Percentiles rank a stretch among this genome's conserved stretches.
Evolutionary conservation across 2,797 vertebrate genomes (phyloP).

Genomic region (Pseudochirops corinnae): DNA sequence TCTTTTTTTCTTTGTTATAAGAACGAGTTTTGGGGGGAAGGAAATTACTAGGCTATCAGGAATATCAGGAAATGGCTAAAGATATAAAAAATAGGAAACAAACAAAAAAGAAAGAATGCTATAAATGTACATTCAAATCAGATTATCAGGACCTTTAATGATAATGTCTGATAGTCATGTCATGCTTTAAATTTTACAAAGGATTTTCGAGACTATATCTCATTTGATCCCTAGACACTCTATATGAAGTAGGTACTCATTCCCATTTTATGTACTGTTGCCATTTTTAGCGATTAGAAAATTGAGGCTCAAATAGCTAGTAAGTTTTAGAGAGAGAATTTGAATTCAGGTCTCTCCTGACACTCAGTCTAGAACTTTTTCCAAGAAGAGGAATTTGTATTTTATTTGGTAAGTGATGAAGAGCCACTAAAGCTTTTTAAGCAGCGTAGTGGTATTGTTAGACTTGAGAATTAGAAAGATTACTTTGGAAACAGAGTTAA

Average conservation of each 20-base stretch:
- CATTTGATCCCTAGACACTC: neutral
- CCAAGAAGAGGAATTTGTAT: neutral
- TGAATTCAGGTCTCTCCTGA: neutral
- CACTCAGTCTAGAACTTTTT: neutral
- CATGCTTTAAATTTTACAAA: neutral
- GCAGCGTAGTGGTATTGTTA: neutral
- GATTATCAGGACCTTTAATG: neutral
- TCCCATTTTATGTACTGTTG: neutral
- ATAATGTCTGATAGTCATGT: neutral
- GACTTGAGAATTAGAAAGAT: neutral
- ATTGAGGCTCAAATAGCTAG: neutral
- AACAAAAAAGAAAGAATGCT: neutral
- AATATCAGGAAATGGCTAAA: neutral
- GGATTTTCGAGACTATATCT: neutral
- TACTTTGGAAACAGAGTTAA: neutral
- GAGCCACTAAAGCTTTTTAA: neutral
- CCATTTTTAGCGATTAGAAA: neutral
- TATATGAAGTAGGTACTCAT: neutral
- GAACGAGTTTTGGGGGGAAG: too few species aligned
- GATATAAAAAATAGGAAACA: neutral
- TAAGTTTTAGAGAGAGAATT: neutral
- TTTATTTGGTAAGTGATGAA: neutral
- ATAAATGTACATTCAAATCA: neutral
- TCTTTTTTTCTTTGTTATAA: neutral
- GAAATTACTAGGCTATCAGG: neutral